Conservation (phyloP, 1,140 invertebrate species). For the Rhopalosiphum padi region DNA sequence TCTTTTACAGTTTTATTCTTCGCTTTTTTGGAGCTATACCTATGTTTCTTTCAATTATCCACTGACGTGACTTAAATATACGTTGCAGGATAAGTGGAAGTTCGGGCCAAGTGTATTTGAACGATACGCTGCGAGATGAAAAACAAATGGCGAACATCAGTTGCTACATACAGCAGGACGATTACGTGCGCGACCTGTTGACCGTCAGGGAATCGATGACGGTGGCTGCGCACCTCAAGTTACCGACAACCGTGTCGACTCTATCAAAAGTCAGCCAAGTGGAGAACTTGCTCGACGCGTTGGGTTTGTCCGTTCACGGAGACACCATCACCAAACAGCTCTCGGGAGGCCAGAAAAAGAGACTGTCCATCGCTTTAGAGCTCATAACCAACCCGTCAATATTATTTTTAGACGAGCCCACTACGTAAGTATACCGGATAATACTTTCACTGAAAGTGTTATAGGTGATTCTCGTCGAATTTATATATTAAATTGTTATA, state of each 20-base stretch:
- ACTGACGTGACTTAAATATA: not conserved
- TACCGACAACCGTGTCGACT: conserved; percentile 62
- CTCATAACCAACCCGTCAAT: conserved; percentile 76
- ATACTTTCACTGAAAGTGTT: not conserved
- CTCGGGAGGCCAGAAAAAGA: conserved; percentile 77
- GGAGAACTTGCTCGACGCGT: conserved; percentile 69
- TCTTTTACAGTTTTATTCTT: not conserved
- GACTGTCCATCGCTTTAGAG: conserved; percentile 75
- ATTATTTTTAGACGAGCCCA: conserved; percentile 81
- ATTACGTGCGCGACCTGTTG: conserved; percentile 81
- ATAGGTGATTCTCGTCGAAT: not conserved
- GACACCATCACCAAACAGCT: conserved; percentile 70
- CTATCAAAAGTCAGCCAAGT: conserved; percentile 62
- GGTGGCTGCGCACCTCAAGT: conserved; percentile 86
- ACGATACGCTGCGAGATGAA: conserved; percentile 76
- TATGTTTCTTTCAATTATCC: not conserved
- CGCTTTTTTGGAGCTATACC: not conserved
- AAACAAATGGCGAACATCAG: conserved; percentile 79
- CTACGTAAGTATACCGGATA: conserved; percentile 67
- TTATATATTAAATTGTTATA: not conserved
- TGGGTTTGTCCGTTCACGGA: conserved; percentile 69
- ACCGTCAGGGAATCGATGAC: conserved; percentile 86
- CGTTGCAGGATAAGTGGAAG: conserved; percentile 65
- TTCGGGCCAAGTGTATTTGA: conserved; percentile 80
- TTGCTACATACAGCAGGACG: conserved; percentile 92